phyloP scores from a whole-genome alignment of 2,113 vertebrate genomes.

The Cynopterus brachyotis region DNA sequence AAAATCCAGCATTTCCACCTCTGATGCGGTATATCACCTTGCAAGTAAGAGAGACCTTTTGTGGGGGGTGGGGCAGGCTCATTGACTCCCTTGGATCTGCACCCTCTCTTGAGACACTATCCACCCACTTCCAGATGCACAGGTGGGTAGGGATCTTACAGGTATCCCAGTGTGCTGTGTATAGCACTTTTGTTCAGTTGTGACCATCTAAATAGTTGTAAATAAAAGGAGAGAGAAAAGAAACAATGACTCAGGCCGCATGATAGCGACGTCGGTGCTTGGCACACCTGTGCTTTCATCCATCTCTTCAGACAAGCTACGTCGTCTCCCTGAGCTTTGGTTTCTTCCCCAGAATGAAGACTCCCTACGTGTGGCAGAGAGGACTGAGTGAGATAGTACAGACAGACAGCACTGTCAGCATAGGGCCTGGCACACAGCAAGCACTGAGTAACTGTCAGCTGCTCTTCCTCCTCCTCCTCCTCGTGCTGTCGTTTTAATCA shows the following conservation, averaged over 20 bases:
- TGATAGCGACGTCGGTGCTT: neutral
- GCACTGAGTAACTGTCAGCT: neutral
- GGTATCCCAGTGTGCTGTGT: neutral
- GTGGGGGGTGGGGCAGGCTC: neutral
- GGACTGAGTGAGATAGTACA: too few relatives aligned
- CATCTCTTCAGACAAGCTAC: neutral
- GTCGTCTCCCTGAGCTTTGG: neutral
- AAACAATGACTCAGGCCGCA: neutral
- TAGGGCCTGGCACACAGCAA: neutral
- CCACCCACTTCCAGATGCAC: neutral
- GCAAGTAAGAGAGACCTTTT: neutral
- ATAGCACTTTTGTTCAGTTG: neutral
- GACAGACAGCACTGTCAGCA: fast-evolving
- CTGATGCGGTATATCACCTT: neutral
- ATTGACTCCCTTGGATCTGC: neutral
- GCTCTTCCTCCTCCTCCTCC: neutral
- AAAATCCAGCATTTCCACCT: neutral
- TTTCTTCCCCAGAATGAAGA: neutral
- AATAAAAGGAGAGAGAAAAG: neutral
- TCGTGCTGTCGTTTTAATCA: too few relatives aligned
- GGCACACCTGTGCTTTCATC: neutral
- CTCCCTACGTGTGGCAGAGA: neutral
- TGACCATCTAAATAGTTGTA: neutral
- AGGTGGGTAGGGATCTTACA: neutral
- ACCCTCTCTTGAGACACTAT: neutral